phyloP scores from a whole-genome alignment of 2,888 invertebrate genomes.

The Eristalis intricaria region DNA sequence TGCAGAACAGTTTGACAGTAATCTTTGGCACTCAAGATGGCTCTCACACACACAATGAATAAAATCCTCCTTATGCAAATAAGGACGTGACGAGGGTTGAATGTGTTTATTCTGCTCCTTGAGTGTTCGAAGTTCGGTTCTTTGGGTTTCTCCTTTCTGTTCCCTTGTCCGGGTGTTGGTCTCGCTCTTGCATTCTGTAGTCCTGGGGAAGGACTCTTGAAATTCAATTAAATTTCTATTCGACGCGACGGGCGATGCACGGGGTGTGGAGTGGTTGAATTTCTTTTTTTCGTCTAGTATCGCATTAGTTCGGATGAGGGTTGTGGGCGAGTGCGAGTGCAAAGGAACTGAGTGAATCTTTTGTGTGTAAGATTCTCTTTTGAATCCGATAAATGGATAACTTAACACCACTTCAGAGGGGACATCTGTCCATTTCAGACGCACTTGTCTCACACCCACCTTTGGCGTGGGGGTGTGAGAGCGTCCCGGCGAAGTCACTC shows the following conservation, averaged over 20 bases:
- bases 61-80: conserved; percentile 71
- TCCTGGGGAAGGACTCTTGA: conserved; percentile 50
- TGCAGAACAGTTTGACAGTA: conserved; percentile 71
- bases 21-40: conserved; percentile 71
- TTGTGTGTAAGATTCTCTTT: conserved; percentile 62
- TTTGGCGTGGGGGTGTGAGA: not conserved
- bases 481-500: conserved; percentile 45
- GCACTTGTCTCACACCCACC: conserved; percentile 6
- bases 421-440: conserved; percentile 69
- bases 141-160: conserved; percentile 19
- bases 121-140: conserved; percentile 50
- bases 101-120: conserved; percentile 66
- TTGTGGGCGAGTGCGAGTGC: conserved; percentile 14
- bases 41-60: conserved; percentile 61
- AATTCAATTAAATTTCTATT: conserved; percentile 70
- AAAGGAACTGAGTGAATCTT: conserved; percentile 47
- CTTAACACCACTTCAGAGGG: conserved; percentile 69
- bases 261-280: not conserved
- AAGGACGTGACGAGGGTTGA: conserved; percentile 69
- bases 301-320: conserved; percentile 27
- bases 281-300: conserved; percentile 38
- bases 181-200: conserved; percentile 2
- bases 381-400: conserved; percentile 70
- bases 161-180: conserved; percentile 8
- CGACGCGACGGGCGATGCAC: conserved; percentile 44